Evolutionary conservation across 2,888 invertebrate genomes (phyloP).

Genomic region (Ophion obscuratus): DNA sequence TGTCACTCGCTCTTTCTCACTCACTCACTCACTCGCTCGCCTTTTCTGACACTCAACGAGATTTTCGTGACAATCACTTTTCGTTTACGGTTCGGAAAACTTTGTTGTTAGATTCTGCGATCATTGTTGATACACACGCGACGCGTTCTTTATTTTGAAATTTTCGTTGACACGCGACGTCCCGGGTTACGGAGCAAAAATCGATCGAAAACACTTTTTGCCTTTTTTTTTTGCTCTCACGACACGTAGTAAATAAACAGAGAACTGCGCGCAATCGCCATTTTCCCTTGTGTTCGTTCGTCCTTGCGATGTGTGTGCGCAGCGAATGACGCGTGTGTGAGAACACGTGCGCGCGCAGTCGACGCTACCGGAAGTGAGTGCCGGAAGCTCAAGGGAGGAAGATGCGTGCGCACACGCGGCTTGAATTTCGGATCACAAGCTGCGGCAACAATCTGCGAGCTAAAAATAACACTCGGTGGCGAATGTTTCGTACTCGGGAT

Average conservation of each 20-base stretch:
- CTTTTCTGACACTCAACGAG: constrained; percentile 8
- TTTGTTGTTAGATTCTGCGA: background rate
- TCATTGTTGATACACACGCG: background rate
- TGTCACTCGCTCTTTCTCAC: constrained; percentile 3
- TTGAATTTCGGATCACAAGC: background rate
- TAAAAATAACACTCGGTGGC: background rate
- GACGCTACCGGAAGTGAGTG: background rate
- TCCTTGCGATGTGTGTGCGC: constrained; percentile 12
- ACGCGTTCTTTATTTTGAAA: constrained; percentile 11
- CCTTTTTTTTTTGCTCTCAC: constrained; percentile 25
- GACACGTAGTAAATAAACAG: constrained; percentile 79
- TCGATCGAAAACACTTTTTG: constrained; percentile 20
- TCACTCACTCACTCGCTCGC: background rate
- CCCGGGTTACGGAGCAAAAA: background rate
- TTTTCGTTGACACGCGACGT: constrained; percentile 8
- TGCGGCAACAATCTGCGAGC: background rate
- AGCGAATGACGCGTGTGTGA: background rate
- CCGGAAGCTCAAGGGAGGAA: background rate
- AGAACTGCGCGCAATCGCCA: constrained; percentile 78
- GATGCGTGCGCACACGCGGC: background rate
- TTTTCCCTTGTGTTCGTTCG: constrained; percentile 69
- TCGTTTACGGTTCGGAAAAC: background rate
- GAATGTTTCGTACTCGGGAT: background rate
- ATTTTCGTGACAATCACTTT: constrained; percentile 30
- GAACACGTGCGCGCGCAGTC: background rate